Base-by-base conservation (phyloP, 1,140 invertebrate genomes). In the Temnothorax curvispinosus region DNA sequence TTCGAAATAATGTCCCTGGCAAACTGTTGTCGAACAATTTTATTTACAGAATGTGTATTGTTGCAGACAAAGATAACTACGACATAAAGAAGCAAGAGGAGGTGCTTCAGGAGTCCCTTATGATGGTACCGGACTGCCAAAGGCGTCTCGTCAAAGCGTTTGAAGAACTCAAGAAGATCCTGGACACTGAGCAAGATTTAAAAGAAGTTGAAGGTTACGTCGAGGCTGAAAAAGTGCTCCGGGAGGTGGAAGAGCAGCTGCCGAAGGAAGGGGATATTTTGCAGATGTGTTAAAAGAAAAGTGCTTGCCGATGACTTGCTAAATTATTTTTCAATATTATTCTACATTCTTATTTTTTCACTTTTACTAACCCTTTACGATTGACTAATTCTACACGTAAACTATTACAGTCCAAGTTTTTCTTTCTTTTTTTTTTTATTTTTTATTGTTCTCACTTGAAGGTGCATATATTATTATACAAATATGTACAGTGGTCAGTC, bases 61-160 rank as follows among this genome's bases (percentile, higher is more conserved):
- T 93, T 88, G 94, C 96, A 95, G 97, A 97, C 1, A 97, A 97
- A 93, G 98, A 99, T 95, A 97, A 97, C 91, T 97, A 98, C 95
- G 97, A 97, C 41, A 96, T 99, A 65, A 96, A 96, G 78, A 99
- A 99, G 93, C 98, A 99, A 95, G 97, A 98, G 92, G 98, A 98
- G 95, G 98, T 99, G 3, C 95, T 99, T 47, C 97, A 98, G 91
- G 98, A 99, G 94, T 97, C 97, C 35, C 95, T 98, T 80, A 98
- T 98, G 97, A 99, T 99, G 98, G 96, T 99, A 62, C 98, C 98
- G 1, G 98, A 99, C 93, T 98, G 97, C 92, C 97, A 98, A 91
- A 96, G 98, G 87, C 97, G 98, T 93, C 95, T 98, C 67, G 94
- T 96, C 21, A 97, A 97, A 94, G 98, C 98, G 52, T 97, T 96